Percentiles rank a stretch among this genome's conserved stretches.
Evolutionary conservation across 1,140 invertebrate genomes (phyloP).

Genomic region (Melitaea cinxia): DNA sequence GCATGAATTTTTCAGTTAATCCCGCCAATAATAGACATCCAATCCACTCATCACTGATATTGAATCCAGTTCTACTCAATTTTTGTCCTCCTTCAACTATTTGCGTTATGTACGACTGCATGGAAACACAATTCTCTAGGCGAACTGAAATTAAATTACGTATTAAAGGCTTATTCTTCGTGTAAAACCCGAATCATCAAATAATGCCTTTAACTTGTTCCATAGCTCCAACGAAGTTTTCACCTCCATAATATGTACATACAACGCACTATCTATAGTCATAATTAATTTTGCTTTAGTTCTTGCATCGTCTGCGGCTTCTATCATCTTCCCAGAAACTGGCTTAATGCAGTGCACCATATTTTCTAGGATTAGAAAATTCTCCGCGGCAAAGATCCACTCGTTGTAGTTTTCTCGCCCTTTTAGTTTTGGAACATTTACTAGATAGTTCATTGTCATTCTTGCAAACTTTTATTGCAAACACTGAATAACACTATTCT

Average conservation of each 20-base stretch:
- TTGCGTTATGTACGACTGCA: conserved; percentile 2
- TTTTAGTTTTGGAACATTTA: neutral
- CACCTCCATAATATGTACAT: neutral
- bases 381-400: neutral
- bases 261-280: conserved; percentile 1
- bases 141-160: conserved; percentile 6
- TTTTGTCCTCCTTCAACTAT: conserved; percentile 2
- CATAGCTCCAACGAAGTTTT: neutral
- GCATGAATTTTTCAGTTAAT: conserved; percentile 4
- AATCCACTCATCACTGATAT: conserved; percentile 8
- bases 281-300: neutral
- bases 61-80: neutral
- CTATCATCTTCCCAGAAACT: neutral
- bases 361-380: neutral
- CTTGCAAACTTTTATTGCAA: neutral
- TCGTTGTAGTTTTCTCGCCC: neutral
- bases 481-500: neutral
- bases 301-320: neutral
- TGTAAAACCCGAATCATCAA: neutral
- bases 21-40: neutral
- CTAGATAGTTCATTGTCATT: neutral
- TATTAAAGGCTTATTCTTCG: neutral
- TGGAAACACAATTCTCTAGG: conserved; percentile 7
- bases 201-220: neutral
- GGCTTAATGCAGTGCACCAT: neutral